Conservation (phyloP, 2,113 vertebrate species). For the Leucopsar rothschildi region DNA sequence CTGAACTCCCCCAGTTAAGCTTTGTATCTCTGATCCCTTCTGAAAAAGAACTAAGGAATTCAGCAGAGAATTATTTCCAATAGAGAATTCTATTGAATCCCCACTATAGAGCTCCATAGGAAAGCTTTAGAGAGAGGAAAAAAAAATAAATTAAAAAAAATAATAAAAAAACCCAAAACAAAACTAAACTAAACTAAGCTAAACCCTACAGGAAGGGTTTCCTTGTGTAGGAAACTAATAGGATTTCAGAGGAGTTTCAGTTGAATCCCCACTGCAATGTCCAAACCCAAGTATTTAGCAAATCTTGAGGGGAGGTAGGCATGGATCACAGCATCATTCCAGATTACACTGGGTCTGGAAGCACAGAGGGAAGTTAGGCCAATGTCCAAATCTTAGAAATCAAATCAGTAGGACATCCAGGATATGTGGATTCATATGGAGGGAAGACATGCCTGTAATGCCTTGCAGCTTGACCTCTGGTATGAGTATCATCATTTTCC, state of each 20-base stretch:
- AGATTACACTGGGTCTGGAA: not conserved
- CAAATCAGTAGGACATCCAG: not conserved
- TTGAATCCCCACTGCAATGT: not conserved
- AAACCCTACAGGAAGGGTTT: not conserved
- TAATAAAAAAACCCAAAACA: rapidly evolving
- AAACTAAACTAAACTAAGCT: rapidly evolving
- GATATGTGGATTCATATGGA: not conserved
- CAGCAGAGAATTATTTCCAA: not conserved
- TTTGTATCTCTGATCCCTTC: not conserved
- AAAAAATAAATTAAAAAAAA: rapidly evolving
- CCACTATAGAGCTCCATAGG: not conserved
- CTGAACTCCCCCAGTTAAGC: not conserved
- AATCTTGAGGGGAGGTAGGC: not conserved
- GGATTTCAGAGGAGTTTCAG: not conserved
- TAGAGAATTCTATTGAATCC: not conserved
- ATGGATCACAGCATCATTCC: not conserved
- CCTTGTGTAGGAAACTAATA: not conserved
- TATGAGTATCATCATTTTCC: not conserved
- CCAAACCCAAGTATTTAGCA: not conserved
- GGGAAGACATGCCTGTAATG: not conserved
- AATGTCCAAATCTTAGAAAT: not conserved
- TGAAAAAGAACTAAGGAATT: not conserved
- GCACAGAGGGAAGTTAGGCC: not conserved
- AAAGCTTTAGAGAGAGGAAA: not conserved
- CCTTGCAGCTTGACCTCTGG: conserved; percentile 1